phyloP scores from a whole-genome alignment of 2,888 invertebrate genomes.

The Phytoseiulus persimilis region DNA sequence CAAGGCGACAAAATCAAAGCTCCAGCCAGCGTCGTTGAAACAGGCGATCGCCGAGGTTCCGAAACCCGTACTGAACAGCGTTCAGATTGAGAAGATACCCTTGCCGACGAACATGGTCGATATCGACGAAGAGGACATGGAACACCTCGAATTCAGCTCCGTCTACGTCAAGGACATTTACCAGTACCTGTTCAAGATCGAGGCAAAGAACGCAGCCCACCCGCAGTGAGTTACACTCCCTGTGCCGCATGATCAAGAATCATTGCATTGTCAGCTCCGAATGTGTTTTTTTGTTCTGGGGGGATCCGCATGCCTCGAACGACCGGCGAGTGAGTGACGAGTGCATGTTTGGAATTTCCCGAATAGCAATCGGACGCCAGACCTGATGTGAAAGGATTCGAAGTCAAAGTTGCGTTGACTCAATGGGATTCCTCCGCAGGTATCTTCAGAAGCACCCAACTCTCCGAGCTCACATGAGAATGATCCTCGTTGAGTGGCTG shows the following conservation, averaged over 20 bases:
- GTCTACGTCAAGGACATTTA: constrained; percentile 85
- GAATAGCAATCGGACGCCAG: neutral
- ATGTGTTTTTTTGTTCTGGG: no score
- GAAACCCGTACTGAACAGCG: neutral
- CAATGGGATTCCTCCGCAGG: neutral
- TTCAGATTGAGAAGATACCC: constrained; percentile 7
- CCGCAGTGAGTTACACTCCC: neutral
- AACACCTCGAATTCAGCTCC: constrained; percentile 68
- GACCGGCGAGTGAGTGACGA: neutral
- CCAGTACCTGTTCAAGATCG: constrained; percentile 66
- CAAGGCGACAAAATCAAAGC: neutral
- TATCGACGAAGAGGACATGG: constrained; percentile 64
- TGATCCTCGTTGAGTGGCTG: constrained; percentile 84
- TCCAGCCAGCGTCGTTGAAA: neutral
- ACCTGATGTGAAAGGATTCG: no score
- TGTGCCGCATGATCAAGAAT: neutral
- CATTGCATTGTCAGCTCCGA: neutral
- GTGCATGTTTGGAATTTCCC: neutral
- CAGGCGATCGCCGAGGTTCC: constrained; percentile 5
- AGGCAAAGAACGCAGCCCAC: constrained; percentile 51
- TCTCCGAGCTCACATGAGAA: constrained; percentile 74
- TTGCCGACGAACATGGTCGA: constrained; percentile 51
- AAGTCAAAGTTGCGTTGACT: no score
- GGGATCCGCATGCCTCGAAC: no score
- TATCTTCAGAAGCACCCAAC: constrained; percentile 44